phyloP scores from a whole-genome alignment of 2,113 vertebrate genomes.

The Orcinus orca region DNA sequence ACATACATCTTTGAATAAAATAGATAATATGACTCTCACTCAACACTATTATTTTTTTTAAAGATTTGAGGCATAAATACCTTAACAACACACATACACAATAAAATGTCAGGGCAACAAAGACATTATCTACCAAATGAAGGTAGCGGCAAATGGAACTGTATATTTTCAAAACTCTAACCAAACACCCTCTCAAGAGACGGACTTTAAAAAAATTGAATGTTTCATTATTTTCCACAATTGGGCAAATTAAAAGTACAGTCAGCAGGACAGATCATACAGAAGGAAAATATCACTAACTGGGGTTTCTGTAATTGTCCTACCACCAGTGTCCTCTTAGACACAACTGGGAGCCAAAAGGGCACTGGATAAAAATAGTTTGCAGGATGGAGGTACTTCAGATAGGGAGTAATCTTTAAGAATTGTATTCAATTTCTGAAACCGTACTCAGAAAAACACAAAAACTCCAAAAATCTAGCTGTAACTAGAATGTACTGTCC shows the following conservation, averaged over 20 bases:
- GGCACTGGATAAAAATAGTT: background rate
- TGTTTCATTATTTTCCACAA: background rate
- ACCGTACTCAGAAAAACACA: background rate
- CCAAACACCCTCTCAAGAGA: background rate
- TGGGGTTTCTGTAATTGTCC: background rate
- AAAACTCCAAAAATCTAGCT: background rate
- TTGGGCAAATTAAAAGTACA: background rate
- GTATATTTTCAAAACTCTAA: background rate
- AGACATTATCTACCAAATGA: background rate
- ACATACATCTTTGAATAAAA: constrained; percentile 15
- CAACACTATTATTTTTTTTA: background rate
- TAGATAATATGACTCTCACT: background rate
- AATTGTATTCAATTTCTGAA: constrained; percentile 9
- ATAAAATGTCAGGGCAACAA: background rate
- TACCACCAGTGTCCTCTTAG: background rate
- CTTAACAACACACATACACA: background rate
- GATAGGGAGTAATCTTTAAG: background rate
- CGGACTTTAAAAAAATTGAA: background rate
- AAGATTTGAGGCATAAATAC: background rate
- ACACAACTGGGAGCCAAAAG: background rate
- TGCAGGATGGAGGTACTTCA: background rate
- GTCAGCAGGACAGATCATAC: background rate
- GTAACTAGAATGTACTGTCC: background rate
- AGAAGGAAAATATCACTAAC: background rate
- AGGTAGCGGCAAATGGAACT: background rate